Conservation (phyloP, 2,113 vertebrate species). For the Trogon surrucura region DNA sequence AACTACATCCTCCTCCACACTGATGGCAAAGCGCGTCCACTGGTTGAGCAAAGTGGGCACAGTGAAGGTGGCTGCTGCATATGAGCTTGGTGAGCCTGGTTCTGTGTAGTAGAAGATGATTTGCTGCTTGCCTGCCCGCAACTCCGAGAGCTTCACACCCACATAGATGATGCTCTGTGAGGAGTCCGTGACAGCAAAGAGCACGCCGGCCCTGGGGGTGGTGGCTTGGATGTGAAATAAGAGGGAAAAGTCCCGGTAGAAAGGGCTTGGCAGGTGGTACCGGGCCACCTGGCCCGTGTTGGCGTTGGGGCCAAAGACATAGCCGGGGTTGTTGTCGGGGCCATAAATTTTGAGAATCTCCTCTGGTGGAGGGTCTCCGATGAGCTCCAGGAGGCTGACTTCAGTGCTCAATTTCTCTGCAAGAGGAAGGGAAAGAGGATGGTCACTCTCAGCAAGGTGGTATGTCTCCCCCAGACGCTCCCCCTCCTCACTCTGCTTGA, state of each 20-base stretch:
- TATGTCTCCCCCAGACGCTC: fast-evolving
- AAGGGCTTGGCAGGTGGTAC: slow-evolving; percentile 83
- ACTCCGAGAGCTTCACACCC: slow-evolving; percentile 85
- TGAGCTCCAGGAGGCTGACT: slow-evolving; percentile 87
- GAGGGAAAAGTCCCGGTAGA: slow-evolving; percentile 90
- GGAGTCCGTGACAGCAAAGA: slow-evolving; percentile 89
- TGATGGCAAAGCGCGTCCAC: slow-evolving; percentile 89
- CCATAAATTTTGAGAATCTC: slow-evolving; percentile 79
- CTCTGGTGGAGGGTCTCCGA: slow-evolving; percentile 83
- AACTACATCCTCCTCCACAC: slow-evolving; percentile 80
- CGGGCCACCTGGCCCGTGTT: slow-evolving; percentile 86
- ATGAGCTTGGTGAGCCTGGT: slow-evolving; percentile 75
- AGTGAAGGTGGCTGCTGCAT: slow-evolving; percentile 81
- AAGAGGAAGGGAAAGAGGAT: slow-evolving; percentile 39
- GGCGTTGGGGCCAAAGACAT: slow-evolving; percentile 80
- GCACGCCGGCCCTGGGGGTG: slow-evolving; percentile 73
- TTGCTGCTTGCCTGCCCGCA: slow-evolving; percentile 73
- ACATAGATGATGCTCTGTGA: slow-evolving; percentile 83
- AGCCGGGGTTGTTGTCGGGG: slow-evolving; percentile 77
- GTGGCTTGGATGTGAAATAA: slow-evolving; percentile 86
- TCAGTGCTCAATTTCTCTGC: slow-evolving; percentile 75
- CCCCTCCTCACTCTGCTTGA: fast-evolving
- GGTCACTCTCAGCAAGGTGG: neutral
- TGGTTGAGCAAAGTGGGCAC: slow-evolving; percentile 80
- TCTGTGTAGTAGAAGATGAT: slow-evolving; percentile 90